Base-by-base conservation (phyloP, 2,888 invertebrate genomes). In the Xestia rhomboidea region DNA sequence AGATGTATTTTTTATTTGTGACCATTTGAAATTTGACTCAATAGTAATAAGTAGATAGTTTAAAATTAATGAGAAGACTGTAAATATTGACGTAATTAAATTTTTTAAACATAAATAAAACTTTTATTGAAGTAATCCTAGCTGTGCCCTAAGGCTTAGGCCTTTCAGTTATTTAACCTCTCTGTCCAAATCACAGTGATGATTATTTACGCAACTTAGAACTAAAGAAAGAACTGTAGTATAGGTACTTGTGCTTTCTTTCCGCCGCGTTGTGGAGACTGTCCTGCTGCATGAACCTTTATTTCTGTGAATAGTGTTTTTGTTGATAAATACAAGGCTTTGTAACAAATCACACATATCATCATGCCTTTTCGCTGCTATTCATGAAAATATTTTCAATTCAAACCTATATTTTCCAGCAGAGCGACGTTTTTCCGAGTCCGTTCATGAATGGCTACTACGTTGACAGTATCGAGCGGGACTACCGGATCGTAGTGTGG, bases 381-480 rank as follows among this genome's bases (percentile, higher is more conserved):
- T 63, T 63, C 15, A 15, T 41, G 41, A 64, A 41, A 41, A 41
- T n/a, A n/a, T n/a, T n/a, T n/a, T n/a, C n/a, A n/a, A 64, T 15
- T 46, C 21, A 44, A 54, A 51, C 13, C 1, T 38, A n/a, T 57
- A 4, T 69, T 72, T 84, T 84, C 10, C 94, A 95, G 95, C 88
- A 93, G 1, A 87, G 84, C 63, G 93, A 93, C 49, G 82, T 92
- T 13, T 76, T 94, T 38, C 93, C 93, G 70, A 91, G 91, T 76
- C 91, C 85, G 44, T 95, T 92, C 86, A 88, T 94, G 87, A 95
- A 95, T 82, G 93, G 95, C 0, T 94, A 92, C 88, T 95, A 95
- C 89, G 92, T 93, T 66, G 95, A 96, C 91, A 92, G 83, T 89
- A 91, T 95, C 34, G 93, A 93, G 2, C 86, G 89, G 3, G 90